These are phyloP conservation scores for Diorhabda carinulata DNA, from an alignment of 1,140 invertebrate species.

Conservation along the genomic window DNA sequence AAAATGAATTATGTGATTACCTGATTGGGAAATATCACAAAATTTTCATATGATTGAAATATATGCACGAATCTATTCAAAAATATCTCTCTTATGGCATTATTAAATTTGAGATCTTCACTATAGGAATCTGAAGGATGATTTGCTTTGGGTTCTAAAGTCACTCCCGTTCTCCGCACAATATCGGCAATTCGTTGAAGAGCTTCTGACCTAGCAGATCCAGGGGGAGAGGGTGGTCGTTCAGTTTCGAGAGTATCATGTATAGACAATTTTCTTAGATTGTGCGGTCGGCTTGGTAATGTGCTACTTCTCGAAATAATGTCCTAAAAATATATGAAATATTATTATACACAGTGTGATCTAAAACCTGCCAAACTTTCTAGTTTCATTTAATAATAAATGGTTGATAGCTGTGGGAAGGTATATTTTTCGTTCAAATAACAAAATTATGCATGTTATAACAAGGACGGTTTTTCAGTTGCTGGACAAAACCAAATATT, in stretches of 20 bases:
- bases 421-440: too few relatives aligned
- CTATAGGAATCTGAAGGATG: conserved; percentile 68
- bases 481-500: too few relatives aligned
- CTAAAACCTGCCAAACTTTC: too few relatives aligned
- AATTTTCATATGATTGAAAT: conserved; percentile 93
- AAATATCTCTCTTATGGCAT: conserved; percentile 89
- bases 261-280: conserved; percentile 67
- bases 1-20: conserved; percentile 46
- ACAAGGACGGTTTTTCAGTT: too few relatives aligned
- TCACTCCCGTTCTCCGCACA: conserved; percentile 67
- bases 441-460: too few relatives aligned
- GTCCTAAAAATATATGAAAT: conserved; percentile 41
- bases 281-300: conserved; percentile 51
- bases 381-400: too few relatives aligned
- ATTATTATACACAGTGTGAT: too few relatives aligned
- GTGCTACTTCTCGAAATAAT: conserved; percentile 57
- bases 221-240: conserved; percentile 56
- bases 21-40: conserved; percentile 90
- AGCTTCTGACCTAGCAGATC: conserved; percentile 62
- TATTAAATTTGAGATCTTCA: conserved; percentile 87
- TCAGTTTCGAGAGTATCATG: conserved; percentile 71
- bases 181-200: conserved; percentile 75
- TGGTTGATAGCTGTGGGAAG: too few relatives aligned
- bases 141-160: conserved; percentile 42
- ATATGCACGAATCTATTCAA: conserved; percentile 95